Percentiles rank a stretch among this genome's conserved stretches.
Evolutionary conservation across 2,888 invertebrate genomes (phyloP).

Genomic region (Luperina testacea): DNA sequence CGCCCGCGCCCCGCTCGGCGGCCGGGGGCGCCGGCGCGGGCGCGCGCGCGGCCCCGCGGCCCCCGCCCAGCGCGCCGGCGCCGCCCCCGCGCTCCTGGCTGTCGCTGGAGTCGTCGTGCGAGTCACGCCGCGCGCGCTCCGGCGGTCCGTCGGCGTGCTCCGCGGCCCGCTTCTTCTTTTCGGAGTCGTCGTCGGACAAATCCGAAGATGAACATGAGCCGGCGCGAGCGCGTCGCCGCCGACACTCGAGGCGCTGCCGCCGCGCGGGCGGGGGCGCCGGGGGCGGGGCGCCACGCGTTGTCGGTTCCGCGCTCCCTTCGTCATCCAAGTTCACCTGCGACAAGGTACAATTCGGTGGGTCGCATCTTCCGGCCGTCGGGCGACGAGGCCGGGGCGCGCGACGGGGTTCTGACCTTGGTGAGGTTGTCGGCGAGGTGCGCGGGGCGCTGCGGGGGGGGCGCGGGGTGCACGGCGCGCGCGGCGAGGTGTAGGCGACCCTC

Average conservation of each 20-base stretch:
- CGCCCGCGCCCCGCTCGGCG: slow-evolving; percentile 70
- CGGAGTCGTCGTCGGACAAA: slow-evolving; percentile 97
- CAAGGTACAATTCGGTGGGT: slow-evolving; percentile 44
- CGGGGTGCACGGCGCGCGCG: slow-evolving; percentile 88
- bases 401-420: slow-evolving; percentile 77
- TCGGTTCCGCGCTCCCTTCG: slow-evolving; percentile 69
- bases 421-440: slow-evolving; percentile 91
- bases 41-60: slow-evolving; percentile 61
- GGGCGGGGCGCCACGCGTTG: slow-evolving; percentile 72
- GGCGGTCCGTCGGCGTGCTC: slow-evolving; percentile 90
- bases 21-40: slow-evolving; percentile 70
- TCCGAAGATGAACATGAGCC: slow-evolving; percentile 98
- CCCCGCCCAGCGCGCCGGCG: slow-evolving; percentile 84
- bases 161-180: slow-evolving; percentile 95
- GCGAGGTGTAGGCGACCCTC: slow-evolving; percentile 94
- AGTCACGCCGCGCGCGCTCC: slow-evolving; percentile 93
- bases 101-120: slow-evolving; percentile 96
- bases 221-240: slow-evolving; percentile 83
- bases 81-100: slow-evolving; percentile 94
- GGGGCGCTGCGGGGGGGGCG: slow-evolving; percentile 90
- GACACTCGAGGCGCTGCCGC: slow-evolving; percentile 81
- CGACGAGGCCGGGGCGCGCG: slow-evolving; percentile 25
- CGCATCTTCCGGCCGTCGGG: slow-evolving; percentile 34
- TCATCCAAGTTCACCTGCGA: slow-evolving; percentile 80
- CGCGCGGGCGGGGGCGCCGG: slow-evolving; percentile 81